phyloP scores from a whole-genome alignment of 2,113 vertebrate genomes.

The Dissostichus mawsoni region DNA sequence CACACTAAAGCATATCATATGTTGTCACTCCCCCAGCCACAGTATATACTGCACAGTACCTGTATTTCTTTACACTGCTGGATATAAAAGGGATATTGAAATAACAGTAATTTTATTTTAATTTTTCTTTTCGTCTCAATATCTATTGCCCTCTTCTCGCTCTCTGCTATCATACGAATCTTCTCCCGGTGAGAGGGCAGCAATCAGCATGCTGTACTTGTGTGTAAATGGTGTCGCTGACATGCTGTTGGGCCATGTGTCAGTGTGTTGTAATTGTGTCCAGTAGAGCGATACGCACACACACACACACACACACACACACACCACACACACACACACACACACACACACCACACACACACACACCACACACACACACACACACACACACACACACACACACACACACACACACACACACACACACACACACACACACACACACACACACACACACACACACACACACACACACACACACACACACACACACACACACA shows the following conservation, averaged over 20 bases:
- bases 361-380: no score
- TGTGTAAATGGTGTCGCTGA: conserved; percentile 61
- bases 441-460: neutral
- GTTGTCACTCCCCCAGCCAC: neutral
- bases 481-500: no score
- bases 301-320: conserved; percentile 13
- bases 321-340: conserved; percentile 8
- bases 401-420: no score
- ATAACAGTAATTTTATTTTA: conserved; percentile 37
- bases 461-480: no score
- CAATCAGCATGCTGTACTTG: conserved; percentile 30
- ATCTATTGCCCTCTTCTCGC: conserved; percentile 28
- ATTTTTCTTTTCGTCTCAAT: conserved; percentile 55
- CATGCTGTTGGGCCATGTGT: conserved; percentile 66
- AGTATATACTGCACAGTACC: conserved; percentile 7
- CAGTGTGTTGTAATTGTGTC: conserved; percentile 75
- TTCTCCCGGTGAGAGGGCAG: conserved; percentile 54
- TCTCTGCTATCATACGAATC: conserved; percentile 62
- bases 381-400: no score
- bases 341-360: no score
- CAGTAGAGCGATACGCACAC: conserved; percentile 40
- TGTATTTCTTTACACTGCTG: conserved; percentile 15
- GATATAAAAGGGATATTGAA: conserved; percentile 26
- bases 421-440: neutral
- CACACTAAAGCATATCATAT: conserved; percentile 22